Evolutionary conservation across 35 echinoderm and acorn worm genomes (phyloP), one percentile per base, ranked within the genome.

Genomic region (Ophiothrix spiculata): DNA sequence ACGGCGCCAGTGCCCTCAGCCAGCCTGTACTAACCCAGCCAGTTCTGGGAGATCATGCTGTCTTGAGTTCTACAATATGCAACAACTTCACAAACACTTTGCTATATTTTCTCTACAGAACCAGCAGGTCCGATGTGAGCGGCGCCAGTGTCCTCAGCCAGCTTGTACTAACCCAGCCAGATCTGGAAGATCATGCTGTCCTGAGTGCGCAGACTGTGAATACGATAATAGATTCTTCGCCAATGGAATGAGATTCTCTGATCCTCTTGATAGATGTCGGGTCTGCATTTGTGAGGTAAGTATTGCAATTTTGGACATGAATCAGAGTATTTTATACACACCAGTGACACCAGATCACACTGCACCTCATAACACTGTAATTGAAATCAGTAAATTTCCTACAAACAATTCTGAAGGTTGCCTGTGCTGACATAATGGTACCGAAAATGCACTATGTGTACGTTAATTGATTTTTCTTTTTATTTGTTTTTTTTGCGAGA

Each of bases 211-310:
- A 23, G 63, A 91, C 40, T 97, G 94, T 35, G 82, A 83, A 42
- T 97, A 90, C 38, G 90, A 97, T 60, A 64, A 91, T 39, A 40
- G 90, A 21, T 87, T 85, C 63, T 90, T 93, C 87, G 64, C 25
- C 31, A 97, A 97, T 45, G 78, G 90, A 21, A 90, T 90, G 34
- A 40, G 38, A 42, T 97, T 92, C 40, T 56, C 80, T 49, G 85
- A 97, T 77, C 94, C 94, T 11, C 84, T 97, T 38, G 85, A 97
- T 56, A 40, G 33, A 17, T 97, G 94, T 84, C 40, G 85, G 23
- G 42, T 85, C 31, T 97, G 94, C 76, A 73, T 79, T 35, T 97
- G 94, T 76, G 38, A 77, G 82, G 91, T 93, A 80, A 88, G 86
- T 40, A 81, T 37, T 15, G 23, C 28, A 32, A 0, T 36, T 23